Evolutionary conservation across 2,888 invertebrate species (phyloP).

Genomic region (Tipula unca): DNA sequence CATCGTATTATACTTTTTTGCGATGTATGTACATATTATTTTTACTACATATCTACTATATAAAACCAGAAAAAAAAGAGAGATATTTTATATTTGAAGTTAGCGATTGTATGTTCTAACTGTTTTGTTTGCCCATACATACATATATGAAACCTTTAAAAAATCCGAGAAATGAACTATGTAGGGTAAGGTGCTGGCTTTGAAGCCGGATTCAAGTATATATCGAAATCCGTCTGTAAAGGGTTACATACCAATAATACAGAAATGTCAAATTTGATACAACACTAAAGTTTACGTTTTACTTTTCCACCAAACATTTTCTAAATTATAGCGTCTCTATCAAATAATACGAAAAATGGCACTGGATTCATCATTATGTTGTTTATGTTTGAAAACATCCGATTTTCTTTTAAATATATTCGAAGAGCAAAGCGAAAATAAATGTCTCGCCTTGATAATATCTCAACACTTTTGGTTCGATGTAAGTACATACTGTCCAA

Average conservation of each 20-base stretch:
- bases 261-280: neutral
- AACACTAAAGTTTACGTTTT: neutral
- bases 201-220: neutral
- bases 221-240: neutral
- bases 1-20: too few species aligned
- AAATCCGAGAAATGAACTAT: too few species aligned
- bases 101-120: too few species aligned
- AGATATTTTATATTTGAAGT: too few species aligned
- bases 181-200: neutral
- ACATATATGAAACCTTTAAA: too few species aligned
- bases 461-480: constrained; percentile 24
- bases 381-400: neutral
- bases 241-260: neutral
- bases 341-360: neutral
- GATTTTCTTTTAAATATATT: constrained; percentile 1
- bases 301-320: neutral
- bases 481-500: constrained; percentile 19
- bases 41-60: too few species aligned
- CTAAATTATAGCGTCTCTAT: neutral
- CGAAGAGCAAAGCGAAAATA: neutral
- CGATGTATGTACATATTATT: too few species aligned
- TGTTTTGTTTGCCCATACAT: too few species aligned
- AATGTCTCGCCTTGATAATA: constrained; percentile 21
- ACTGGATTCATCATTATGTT: neutral
- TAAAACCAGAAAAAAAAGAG: too few species aligned